Evolutionary conservation across 2,888 invertebrate species (phyloP), one percentile per base, ranked within the genome.

Genomic region (Pediacus dermestoides): DNA sequence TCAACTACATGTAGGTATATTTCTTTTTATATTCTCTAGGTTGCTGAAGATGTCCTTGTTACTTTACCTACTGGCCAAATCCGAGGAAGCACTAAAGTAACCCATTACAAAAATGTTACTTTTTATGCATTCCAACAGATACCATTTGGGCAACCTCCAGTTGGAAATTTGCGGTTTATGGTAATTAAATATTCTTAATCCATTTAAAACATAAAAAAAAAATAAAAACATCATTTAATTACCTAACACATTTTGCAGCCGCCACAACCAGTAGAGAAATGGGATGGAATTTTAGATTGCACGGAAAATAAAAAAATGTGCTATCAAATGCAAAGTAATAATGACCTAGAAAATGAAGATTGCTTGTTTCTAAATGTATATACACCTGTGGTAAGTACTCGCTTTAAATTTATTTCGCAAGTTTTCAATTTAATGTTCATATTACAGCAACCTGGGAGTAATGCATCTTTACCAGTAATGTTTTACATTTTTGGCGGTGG

Each of bases 401-500:
- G n/a, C n/a, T n/a, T n/a, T n/a, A n/a, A n/a, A n/a, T n/a, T n/a
- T n/a, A n/a, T n/a, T n/a, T n/a, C n/a, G n/a, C n/a, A n/a, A n/a
- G n/a, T n/a, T n/a, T n/a, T n/a, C n/a, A n/a, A n/a, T n/a, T n/a
- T n/a, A n/a, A n/a, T n/a, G n/a, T n/a, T n/a, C n/a, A n/a, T n/a
- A n/a, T n/a, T n/a, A 4, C 25, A 44, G 45, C 4, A 35, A 16
- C 42, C 41, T 18, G 23, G 39, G 6, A 23, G 31, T 11, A 37
- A 38, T 1, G 10, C 46, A 11, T 31, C 49, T 4, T 38, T 67
- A 30, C 66, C 70, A 10, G 70, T 70, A 0, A 53, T 70, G 39
- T 57, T 69, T 8, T 64, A 57, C 39, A 60, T 70, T 31, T 68
- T 70, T 42, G 68, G 69, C 2, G 70, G 70, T 4, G 66, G 61